A percentile compares a stretch with the other conserved stretches of the same genome.
These are phyloP conservation scores for Setophaga kirtlandii DNA, from an alignment of 2,113 vertebrate genomes.

Conservation along the genomic window DNA sequence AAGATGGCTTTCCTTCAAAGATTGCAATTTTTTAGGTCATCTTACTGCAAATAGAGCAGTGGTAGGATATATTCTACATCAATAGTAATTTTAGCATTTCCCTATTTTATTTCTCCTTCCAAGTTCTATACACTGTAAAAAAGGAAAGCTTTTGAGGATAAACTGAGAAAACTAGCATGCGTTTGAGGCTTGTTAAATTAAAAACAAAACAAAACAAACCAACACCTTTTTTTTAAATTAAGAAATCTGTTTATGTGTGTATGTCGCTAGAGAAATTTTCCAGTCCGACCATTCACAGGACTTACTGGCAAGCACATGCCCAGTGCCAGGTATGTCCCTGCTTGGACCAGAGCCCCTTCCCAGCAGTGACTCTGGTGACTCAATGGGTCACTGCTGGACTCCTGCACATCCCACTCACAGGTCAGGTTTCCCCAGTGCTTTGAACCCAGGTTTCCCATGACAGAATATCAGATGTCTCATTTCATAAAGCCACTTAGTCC, in stretches of 20 bases:
- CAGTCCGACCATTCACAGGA: not conserved
- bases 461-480: not conserved
- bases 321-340: not conserved
- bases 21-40: not conserved
- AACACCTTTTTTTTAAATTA: not conserved
- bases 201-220: not conserved
- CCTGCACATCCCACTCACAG: not conserved
- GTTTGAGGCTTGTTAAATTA: not conserved
- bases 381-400: not conserved
- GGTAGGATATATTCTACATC: not conserved
- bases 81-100: not conserved
- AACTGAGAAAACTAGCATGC: not conserved
- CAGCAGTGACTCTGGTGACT: not conserved
- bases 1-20: slow-evolving; percentile 26
- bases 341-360: not conserved
- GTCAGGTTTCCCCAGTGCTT: not conserved
- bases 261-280: not conserved
- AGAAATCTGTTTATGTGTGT: not conserved
- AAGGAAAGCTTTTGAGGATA: not conserved
- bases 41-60: not conserved
- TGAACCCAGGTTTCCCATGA: not conserved
- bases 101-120: not conserved
- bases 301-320: not conserved
- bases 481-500: not conserved
- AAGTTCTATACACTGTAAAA: not conserved